phyloP scores from a whole-genome alignment of 2,797 vertebrate species.

The Myripristis murdjan region DNA sequence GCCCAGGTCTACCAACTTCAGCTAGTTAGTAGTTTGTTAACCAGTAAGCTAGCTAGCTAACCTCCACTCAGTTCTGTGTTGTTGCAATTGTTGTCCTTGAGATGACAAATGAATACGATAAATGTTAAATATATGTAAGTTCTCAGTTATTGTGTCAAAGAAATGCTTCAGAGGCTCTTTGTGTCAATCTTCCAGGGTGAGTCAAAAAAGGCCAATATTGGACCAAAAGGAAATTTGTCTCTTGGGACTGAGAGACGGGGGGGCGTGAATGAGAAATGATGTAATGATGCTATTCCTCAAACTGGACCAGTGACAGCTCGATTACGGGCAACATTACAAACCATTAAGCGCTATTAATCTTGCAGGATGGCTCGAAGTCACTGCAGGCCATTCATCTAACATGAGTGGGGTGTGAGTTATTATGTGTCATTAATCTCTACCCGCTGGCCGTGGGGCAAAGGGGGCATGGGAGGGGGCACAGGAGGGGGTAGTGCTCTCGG shows the following conservation, averaged over 20 bases:
- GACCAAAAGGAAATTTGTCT: neutral
- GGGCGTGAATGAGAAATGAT: neutral
- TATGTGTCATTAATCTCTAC: conserved; percentile 62
- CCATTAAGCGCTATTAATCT: conserved; percentile 74
- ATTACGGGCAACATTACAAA: conserved; percentile 65
- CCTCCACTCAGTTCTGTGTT: too few relatives aligned
- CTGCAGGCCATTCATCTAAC: conserved; percentile 64
- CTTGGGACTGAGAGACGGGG: neutral
- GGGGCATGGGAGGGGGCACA: conserved; percentile 1
- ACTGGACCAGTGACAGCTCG: conserved; percentile 58
- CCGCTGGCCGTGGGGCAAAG: conserved; percentile 13
- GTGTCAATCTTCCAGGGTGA: too few relatives aligned
- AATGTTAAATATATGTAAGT: too few relatives aligned
- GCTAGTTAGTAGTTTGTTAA: too few relatives aligned
- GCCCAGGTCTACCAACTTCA: too few relatives aligned
- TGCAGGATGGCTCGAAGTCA: conserved; percentile 57
- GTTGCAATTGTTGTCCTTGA: too few relatives aligned
- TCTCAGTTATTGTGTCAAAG: too few relatives aligned
- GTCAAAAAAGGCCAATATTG: too few relatives aligned
- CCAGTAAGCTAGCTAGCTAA: too few relatives aligned
- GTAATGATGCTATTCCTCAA: conserved; percentile 60
- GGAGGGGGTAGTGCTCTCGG: conserved; percentile 8
- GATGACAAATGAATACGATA: too few relatives aligned
- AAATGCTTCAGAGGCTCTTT: too few relatives aligned
- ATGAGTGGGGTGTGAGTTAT: conserved; percentile 49